phyloP scores from a whole-genome alignment of 2,888 invertebrate genomes.

The Omphaloscelis lunosa region DNA sequence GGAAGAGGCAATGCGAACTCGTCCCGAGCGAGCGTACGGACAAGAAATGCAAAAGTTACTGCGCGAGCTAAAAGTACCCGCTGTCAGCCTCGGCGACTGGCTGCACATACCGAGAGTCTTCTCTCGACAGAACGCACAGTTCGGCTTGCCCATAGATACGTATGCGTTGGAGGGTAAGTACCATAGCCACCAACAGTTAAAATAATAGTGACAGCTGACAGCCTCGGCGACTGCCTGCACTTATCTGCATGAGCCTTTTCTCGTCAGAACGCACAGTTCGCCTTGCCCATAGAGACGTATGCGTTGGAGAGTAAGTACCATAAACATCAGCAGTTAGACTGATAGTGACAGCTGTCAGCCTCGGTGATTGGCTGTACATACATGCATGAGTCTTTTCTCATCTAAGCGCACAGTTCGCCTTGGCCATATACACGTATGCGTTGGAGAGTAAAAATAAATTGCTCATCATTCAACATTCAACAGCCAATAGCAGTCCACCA shows the following conservation, averaged over 20 bases:
- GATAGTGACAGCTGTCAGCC: not conserved
- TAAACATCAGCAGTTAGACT: not conserved
- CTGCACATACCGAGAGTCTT: slow-evolving; percentile 94
- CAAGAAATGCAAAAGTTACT: slow-evolving; percentile 88
- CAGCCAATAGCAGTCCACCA: not conserved
- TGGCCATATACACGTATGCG: slow-evolving; percentile 92
- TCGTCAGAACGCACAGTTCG: slow-evolving; percentile 93
- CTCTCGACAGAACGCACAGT: slow-evolving; percentile 93
- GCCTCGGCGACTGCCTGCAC: slow-evolving; percentile 91
- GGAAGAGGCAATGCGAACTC: slow-evolving; percentile 92
- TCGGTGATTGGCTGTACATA: slow-evolving; percentile 91
- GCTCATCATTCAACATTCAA: not conserved
- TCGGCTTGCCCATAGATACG: slow-evolving; percentile 93
- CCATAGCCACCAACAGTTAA: not conserved
- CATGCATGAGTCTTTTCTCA: slow-evolving; percentile 93
- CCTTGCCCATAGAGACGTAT: slow-evolving; percentile 92
- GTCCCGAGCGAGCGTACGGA: slow-evolving; percentile 83
- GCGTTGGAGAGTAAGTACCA: slow-evolving; percentile 72
- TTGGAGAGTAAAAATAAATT: slow-evolving; percentile 73
- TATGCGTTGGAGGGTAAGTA: slow-evolving; percentile 76
- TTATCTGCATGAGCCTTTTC: slow-evolving; percentile 93
- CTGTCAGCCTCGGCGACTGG: slow-evolving; percentile 90
- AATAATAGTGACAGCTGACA: slow-evolving; percentile 82
- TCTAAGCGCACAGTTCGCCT: slow-evolving; percentile 93
- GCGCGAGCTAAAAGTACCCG: slow-evolving; percentile 86